Percentiles rank a stretch among this genome's conserved stretches.
Evolutionary conservation across 1,140 invertebrate species (phyloP).

Genomic region (Berghia stephanieae): DNA sequence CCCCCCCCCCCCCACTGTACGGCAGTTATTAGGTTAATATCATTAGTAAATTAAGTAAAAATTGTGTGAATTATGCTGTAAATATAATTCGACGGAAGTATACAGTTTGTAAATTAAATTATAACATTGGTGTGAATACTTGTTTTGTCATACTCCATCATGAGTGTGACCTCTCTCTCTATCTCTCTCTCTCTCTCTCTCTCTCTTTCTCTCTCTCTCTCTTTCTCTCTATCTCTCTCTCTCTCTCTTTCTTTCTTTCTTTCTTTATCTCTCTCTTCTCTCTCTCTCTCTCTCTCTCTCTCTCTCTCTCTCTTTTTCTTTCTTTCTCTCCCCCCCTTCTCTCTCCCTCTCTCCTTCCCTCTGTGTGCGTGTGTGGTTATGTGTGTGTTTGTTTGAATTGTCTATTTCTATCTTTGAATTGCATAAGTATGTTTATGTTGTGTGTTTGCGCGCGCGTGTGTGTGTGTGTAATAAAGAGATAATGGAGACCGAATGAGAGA

Average conservation of each 20-base stretch:
- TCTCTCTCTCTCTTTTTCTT: background rate
- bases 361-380: too few species aligned
- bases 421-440: background rate
- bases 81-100: background rate
- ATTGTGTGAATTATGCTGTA: background rate
- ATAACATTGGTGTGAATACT: background rate
- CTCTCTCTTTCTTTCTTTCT: background rate
- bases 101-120: background rate
- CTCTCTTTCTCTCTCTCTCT: background rate
- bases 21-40: background rate
- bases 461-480: background rate
- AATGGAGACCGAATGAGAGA: constrained; percentile 23
- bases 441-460: background rate
- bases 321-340: background rate
- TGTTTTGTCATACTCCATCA: background rate
- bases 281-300: background rate
- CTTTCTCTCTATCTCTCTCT: background rate
- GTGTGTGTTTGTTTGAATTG: too few species aligned
- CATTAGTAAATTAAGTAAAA: background rate
- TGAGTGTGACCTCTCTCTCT: background rate
- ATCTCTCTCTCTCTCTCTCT: background rate
- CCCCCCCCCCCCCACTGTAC: too few species aligned
- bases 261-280: background rate
- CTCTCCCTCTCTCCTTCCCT: background rate
- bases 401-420: too few species aligned